These are phyloP conservation scores for Chaitophorus viminalis DNA, from an alignment of 2,888 invertebrate genomes.

Conservation along the genomic window DNA sequence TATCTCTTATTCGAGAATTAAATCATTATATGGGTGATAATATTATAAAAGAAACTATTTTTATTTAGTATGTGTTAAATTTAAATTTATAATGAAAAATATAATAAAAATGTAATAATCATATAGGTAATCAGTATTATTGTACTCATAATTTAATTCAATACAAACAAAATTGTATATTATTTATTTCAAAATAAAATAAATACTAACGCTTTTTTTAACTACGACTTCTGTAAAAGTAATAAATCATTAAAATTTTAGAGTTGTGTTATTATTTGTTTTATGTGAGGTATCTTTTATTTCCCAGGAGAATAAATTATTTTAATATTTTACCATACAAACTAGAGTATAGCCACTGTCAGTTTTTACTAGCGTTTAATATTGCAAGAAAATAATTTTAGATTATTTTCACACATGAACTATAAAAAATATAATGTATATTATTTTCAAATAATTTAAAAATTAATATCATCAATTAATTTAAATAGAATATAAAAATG, in stretches of 20 bases:
- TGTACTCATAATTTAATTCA: too few relatives aligned
- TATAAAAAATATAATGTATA: neutral
- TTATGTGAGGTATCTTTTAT: neutral
- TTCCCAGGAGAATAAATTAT: slow-evolving; percentile 42
- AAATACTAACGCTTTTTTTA: neutral
- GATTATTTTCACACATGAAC: neutral
- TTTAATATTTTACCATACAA: slow-evolving; percentile 39
- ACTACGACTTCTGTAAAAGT: neutral
- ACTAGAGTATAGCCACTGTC: slow-evolving; percentile 34
- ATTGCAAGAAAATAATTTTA: neutral
- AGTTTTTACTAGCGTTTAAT: slow-evolving; percentile 3
- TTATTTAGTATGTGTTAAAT: too few relatives aligned
- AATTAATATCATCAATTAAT: too few relatives aligned
- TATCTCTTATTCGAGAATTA: too few relatives aligned
- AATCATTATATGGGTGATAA: too few relatives aligned
- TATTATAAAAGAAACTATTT: too few relatives aligned
- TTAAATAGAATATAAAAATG: too few relatives aligned
- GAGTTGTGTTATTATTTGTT: slow-evolving; percentile 13
- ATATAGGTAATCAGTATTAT: too few relatives aligned
- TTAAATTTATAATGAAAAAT: too few relatives aligned
- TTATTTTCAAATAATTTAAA: too few relatives aligned
- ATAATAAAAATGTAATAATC: too few relatives aligned
- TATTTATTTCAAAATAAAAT: neutral
- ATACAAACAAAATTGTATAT: too few relatives aligned
- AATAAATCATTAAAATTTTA: neutral